Percentiles rank a stretch among this genome's conserved stretches.
Conservation (phyloP, 2,797 vertebrate species). For the Erpetoichthys calabaricus region DNA sequence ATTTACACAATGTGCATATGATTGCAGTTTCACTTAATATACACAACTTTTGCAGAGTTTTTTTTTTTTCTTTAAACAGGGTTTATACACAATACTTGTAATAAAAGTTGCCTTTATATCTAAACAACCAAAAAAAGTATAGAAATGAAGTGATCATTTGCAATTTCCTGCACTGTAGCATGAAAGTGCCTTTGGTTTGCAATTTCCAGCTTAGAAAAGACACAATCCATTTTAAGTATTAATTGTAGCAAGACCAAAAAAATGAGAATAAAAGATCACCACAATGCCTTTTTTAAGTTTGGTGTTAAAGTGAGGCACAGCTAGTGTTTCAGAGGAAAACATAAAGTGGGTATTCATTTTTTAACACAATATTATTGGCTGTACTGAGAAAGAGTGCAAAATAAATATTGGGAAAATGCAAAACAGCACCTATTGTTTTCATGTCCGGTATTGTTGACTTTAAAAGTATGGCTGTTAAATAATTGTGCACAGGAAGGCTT, state of each 20-base stretch:
- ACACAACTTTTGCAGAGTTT: conserved; percentile 4
- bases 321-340: conserved; percentile 25
- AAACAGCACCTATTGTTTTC: conserved; percentile 2
- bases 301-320: conserved; percentile 37
- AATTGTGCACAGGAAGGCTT: not conserved
- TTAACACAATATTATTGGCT: conserved; percentile 25
- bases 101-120: conserved; percentile 45
- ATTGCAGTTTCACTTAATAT: not conserved
- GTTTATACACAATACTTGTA: conserved; percentile 30
- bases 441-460: conserved; percentile 2
- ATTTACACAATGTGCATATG: conserved; percentile 4
- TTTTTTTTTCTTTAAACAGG: conserved; percentile 24
- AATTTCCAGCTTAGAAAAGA: conserved; percentile 86
- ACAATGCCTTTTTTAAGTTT: conserved; percentile 87
- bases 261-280: conserved; percentile 74
- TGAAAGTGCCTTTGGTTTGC: conserved; percentile 96
- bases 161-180: conserved; percentile 78
- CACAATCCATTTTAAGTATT: conserved; percentile 48
- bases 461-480: not conserved
- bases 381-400: conserved; percentile 18
- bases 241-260: conserved; percentile 86
- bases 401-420: conserved; percentile 16
- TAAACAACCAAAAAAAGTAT: conserved; percentile 50
- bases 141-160: conserved; percentile 51
- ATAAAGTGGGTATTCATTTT: conserved; percentile 26